phyloP scores from a whole-genome alignment of 2,797 vertebrate species.

The Lindbergichthys nudifrons region DNA sequence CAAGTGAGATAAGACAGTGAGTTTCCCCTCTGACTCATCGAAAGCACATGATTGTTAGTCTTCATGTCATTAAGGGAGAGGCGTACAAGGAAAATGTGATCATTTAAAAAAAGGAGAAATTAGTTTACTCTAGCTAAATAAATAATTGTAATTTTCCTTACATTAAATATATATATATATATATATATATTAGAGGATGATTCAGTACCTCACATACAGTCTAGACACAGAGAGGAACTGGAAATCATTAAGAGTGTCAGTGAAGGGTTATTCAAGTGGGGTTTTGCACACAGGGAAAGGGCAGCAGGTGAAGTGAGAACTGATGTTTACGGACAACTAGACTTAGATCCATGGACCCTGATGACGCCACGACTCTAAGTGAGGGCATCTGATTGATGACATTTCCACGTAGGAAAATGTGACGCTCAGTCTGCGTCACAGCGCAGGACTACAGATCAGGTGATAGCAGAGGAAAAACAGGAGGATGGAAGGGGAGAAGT shows the following conservation, averaged over 20 bases:
- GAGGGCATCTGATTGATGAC: constrained; percentile 58
- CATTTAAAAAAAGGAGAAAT: background rate
- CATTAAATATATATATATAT: background rate
- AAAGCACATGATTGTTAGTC: background rate
- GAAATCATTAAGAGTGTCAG: background rate
- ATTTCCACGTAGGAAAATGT: constrained; percentile 62
- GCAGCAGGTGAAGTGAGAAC: constrained; percentile 23
- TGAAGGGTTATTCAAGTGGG: background rate
- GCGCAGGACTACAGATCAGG: constrained; percentile 19
- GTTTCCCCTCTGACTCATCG: background rate
- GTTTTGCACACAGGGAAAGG: background rate
- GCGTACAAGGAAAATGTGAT: background rate
- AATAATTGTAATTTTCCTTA: background rate
- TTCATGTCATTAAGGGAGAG: background rate
- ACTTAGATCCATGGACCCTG: background rate
- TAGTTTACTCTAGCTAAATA: background rate
- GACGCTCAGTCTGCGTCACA: constrained; percentile 53
- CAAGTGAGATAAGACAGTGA: constrained; percentile 5
- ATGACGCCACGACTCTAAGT: constrained; percentile 20
- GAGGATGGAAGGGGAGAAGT: constrained; percentile 21
- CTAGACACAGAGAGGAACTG: constrained; percentile 9
- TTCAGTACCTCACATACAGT: background rate
- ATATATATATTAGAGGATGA: background rate
- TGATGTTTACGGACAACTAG: constrained; percentile 17
- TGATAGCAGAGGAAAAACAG: constrained; percentile 50